A percentile compares a stretch with the other conserved stretches of the same genome.
These are phyloP conservation scores for Lathronympha strigana DNA, from an alignment of 2,888 invertebrate species.

Conservation along the genomic window DNA sequence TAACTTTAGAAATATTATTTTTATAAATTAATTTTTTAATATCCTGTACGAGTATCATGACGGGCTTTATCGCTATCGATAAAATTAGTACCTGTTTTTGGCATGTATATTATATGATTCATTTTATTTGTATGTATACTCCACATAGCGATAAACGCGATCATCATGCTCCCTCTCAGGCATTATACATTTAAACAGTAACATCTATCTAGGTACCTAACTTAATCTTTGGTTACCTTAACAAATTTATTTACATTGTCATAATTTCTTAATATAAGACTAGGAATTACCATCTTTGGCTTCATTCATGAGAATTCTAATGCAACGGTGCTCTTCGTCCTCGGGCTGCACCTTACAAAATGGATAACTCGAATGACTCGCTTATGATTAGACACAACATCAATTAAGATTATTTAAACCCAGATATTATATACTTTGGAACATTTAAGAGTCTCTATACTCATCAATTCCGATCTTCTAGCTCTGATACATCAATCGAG, in stretches of 20 bases:
- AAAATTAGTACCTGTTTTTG: background rate
- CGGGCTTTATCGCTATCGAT: background rate
- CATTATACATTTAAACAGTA: background rate
- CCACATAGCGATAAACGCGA: background rate
- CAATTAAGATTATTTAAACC: slow-evolving; percentile 1
- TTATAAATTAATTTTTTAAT: background rate
- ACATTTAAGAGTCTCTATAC: slow-evolving; percentile 9
- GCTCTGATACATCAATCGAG: slow-evolving; percentile 2
- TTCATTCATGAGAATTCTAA: slow-evolving; percentile 47
- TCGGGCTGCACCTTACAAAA: background rate
- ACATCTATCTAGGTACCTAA: slow-evolving; percentile 7
- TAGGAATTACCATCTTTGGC: slow-evolving; percentile 50
- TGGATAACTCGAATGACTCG: background rate
- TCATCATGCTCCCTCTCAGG: background rate
- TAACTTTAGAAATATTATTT: background rate
- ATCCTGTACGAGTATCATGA: background rate
- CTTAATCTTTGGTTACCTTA: slow-evolving; percentile 14
- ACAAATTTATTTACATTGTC: slow-evolving; percentile 35
- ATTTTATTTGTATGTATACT: no score
- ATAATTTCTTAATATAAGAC: slow-evolving; percentile 46
- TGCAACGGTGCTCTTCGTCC: slow-evolving; percentile 5
- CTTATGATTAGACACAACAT: slow-evolving; percentile 6
- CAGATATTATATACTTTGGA: slow-evolving; percentile 4
- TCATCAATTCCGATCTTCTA: background rate
- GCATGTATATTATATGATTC: background rate